Percentiles rank a stretch among this genome's conserved stretches.
Evolutionary conservation across 53 echinoderm and acorn worm genomes (phyloP).

Genomic region (Echinometra lucunter): DNA sequence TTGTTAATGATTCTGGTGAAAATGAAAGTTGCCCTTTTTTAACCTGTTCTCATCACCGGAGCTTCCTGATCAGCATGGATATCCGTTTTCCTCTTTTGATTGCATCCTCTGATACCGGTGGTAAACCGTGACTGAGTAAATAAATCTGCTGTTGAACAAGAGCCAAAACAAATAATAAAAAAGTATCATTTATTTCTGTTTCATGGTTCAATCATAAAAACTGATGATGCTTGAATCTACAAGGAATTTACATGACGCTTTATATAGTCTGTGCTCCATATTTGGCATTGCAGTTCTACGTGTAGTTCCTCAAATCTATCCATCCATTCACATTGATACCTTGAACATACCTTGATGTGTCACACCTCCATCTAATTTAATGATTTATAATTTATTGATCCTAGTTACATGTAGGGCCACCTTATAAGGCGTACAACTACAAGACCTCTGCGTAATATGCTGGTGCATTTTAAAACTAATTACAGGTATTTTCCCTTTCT

Average conservation of each 20-base stretch:
- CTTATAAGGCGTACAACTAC: no score
- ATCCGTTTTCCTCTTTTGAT: conserved; percentile 40
- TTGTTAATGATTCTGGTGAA: not conserved
- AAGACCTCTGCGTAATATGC: not conserved
- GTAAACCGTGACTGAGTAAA: conserved; percentile 6
- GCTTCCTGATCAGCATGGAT: conserved; percentile 46
- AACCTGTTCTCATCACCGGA: conserved; percentile 1
- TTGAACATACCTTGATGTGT: no score
- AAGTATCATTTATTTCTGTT: not conserved
- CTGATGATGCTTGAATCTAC: not conserved
- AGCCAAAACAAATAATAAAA: conserved; percentile 23
- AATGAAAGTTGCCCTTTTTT: conserved; percentile 25
- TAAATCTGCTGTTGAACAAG: not conserved
- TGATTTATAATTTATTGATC: no score
- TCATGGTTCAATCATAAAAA: conserved; percentile 5
- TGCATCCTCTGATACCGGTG: conserved; percentile 47
- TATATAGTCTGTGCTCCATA: not conserved
- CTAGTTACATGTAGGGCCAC: no score
- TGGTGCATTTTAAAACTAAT: not conserved
- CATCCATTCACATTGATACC: no score
- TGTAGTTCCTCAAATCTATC: no score
- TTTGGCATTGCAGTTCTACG: no score
- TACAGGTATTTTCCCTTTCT: not conserved
- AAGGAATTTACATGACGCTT: not conserved
- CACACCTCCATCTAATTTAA: no score